Conservation (phyloP, 2,113 vertebrate genomes). For the Arvicanthis niloticus region DNA sequence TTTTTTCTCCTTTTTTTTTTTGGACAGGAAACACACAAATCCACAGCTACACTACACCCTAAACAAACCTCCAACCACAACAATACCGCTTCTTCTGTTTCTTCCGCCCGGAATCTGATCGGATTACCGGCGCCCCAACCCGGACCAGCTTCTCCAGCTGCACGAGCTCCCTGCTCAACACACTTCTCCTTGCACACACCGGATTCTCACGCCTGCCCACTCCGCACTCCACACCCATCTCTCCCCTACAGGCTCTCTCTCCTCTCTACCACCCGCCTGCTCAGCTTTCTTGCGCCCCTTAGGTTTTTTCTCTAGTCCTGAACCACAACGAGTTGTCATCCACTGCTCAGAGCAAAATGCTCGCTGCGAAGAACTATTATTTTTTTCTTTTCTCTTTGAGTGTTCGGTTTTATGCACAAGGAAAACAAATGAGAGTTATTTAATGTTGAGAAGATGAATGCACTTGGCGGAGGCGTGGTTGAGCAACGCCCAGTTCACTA, state of each 20-base stretch:
- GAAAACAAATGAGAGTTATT: neutral
- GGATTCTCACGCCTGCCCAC: neutral
- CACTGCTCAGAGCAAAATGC: neutral
- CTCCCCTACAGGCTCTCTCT: neutral
- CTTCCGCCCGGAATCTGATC: neutral
- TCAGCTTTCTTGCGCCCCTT: neutral
- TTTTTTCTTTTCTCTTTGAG: neutral
- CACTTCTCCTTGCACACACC: neutral
- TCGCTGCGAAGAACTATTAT: neutral
- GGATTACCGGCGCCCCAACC: neutral
- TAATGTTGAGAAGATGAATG: accelerated
- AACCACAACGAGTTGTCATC: neutral
- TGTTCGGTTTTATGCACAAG: neutral
- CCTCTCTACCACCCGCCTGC: neutral
- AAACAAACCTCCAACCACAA: neutral
- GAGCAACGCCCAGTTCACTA: neutral
- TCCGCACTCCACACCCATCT: neutral
- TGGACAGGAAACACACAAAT: neutral
- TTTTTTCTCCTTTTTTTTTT: neutral
- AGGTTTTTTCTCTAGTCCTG: neutral
- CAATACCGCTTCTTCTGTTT: neutral
- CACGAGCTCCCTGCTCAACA: neutral
- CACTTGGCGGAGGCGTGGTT: accelerated
- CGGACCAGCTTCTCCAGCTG: neutral
- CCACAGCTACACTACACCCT: neutral